Evolutionary conservation across 2,888 invertebrate genomes (phyloP).

Genomic region (Nymphalis c-album): DNA sequence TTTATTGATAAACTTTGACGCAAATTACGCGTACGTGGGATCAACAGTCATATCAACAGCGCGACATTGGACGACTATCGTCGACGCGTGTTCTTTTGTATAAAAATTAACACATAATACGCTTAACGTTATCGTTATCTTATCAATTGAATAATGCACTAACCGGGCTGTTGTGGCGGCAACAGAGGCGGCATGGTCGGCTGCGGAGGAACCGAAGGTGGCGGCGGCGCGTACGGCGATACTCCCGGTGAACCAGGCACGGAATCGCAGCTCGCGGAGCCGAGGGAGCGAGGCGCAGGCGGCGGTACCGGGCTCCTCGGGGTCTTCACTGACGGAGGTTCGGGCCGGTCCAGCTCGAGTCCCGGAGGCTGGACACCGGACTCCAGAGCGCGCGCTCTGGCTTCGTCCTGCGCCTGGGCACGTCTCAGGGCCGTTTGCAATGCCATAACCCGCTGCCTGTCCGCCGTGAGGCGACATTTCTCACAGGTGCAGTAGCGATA

Average conservation of each 20-base stretch:
- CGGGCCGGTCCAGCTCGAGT: conserved; percentile 73
- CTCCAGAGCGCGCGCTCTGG: conserved; percentile 75
- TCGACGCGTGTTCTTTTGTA: conserved; percentile 4
- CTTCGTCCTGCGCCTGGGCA: conserved; percentile 93
- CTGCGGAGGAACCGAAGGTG: conserved; percentile 83
- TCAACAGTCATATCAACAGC: conserved; percentile 10
- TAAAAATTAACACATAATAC: conserved; percentile 20
- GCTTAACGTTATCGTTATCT: conserved; percentile 26
- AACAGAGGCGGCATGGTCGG: conserved; percentile 75
- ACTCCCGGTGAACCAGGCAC: conserved; percentile 71
- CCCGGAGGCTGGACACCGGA: conserved; percentile 67
- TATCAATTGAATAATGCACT: conserved; percentile 46
- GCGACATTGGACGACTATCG: conserved; percentile 23
- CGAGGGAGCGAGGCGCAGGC: conserved; percentile 62
- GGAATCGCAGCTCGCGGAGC: conserved; percentile 71
- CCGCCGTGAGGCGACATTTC: conserved; percentile 92
- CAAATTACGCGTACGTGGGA: conserved; percentile 11
- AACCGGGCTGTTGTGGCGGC: conserved; percentile 75
- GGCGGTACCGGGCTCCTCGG: conserved; percentile 66
- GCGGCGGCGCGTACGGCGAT: conserved; percentile 68
- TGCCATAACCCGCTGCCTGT: conserved; percentile 94
- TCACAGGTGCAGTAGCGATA: conserved; percentile 88
- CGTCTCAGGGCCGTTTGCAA: conserved; percentile 91
- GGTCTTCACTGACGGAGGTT: conserved; percentile 72
- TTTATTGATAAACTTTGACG: conserved; percentile 17